Base-by-base conservation (phyloP, 2,888 invertebrate species). In the Metacarcinus magister region DNA sequence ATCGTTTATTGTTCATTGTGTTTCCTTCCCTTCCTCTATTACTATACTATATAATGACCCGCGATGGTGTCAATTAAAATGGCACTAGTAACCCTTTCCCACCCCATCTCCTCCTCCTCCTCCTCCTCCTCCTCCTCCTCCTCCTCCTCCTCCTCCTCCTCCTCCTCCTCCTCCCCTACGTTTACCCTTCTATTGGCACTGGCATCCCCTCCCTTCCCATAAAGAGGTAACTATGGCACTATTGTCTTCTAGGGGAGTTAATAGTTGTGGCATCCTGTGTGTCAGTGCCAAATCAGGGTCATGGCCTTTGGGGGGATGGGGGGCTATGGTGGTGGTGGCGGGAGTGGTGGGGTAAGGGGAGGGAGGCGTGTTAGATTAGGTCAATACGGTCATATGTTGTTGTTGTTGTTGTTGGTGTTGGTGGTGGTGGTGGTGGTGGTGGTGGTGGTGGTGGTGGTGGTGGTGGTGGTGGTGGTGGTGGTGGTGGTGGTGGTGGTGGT, bases 1-100 rank as follows among this genome's bases (percentile, higher is more conserved):
- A 48, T 92, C 13, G 5, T 82, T 82, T 82, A 82, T 82, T 82
- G 82, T 82, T 82, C 82, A 82, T 82, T 82, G 82, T 82, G 82
- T 82, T 32, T 28, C 32, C 82, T 82, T 82, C 82, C 32, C 82
- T 82, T 10, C 32, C 32, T 32, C 82, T 13, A 82, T 82, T 32
- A 28, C 82, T 82, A 1, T 32, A 3, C 28, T 32, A 82, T 32
- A 82, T 16, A n/a, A 5, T 54, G 54, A 54, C 54, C 5, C 54
- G 67, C 23, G 19, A 19, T 32, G 32, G 13, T 5, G 28, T 10
- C 5, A 82, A 82, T 82, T 82, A 82, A 32, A 32, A 82, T 82
- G 82, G 2, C 82, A 82, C 19, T 82, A 28, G 5, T 28, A 82
- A 13, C 10, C 82, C 32, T 32, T 28, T 82, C 2, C 32, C 82